Base-by-base conservation (phyloP, 1,140 invertebrate species). In the Pseudoatta argentina region DNA sequence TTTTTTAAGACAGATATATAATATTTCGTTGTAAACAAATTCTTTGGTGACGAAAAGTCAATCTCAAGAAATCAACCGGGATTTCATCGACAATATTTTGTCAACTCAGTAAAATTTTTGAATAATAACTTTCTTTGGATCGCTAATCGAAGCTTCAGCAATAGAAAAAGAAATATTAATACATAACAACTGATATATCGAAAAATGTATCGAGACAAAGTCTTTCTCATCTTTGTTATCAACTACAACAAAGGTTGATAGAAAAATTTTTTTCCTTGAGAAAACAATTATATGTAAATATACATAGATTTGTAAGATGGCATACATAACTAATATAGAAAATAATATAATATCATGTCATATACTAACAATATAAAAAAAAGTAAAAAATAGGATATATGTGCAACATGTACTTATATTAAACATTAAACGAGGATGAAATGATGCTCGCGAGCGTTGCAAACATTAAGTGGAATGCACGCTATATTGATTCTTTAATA, bases 31-130 rank as follows among this genome's bases (percentile, higher is more conserved):
- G 64, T 81, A 81, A 81, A 81, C 77, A 81, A 71, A 81, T 81
- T 69, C 18, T 30, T 55, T 27, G 3, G 30, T 21, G 24, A 39
- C 18, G 64, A 71, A 64, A 81, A 81, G 77, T 81, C 77, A 55
- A 30, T 71, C 63, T 48, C 44, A n/a, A 51, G 64, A 79, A 79
- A 55, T 79, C 77, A 55, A 27, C 44, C 64, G 34, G 21, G 48
- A 55, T 81, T 81, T 81, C 64, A 71, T 55, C 8, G 48, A 21
- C n/a, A 79, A 81, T 81, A 64, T 81, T 81, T 81, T 71, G 48
- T 39, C 10, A 81, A 34, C 21, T 81, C 51, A 30, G 51, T 27
- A 44, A 81, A 81, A 64, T 81, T 79, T 57, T 57, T 53, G 77
- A 27, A 16, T 14, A 34, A 71, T n/a, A 71, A 81, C 64, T 81